Conservation (phyloP, 2,888 invertebrate genomes). For the Mythimna lalbum region DNA sequence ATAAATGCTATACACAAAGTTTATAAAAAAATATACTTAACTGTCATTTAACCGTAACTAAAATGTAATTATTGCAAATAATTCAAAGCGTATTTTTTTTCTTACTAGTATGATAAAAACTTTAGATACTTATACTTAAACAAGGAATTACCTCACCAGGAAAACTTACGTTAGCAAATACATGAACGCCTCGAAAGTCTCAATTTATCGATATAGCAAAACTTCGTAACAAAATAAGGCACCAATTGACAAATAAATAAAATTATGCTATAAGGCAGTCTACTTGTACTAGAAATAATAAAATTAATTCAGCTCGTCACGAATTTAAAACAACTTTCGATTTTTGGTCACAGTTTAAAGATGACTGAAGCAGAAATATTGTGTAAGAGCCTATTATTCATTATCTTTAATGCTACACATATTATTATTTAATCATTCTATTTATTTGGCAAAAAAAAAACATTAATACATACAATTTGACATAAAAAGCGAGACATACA, state of each 20-base stretch:
- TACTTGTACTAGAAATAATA: background rate
- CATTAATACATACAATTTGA: too few relatives aligned
- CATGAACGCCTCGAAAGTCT: background rate
- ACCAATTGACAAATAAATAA: slow-evolving; percentile 9
- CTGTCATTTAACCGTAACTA: background rate
- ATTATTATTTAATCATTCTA: too few relatives aligned
- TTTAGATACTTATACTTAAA: background rate
- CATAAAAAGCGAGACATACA: too few relatives aligned
- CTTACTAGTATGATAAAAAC: too few relatives aligned
- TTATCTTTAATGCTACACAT: background rate
- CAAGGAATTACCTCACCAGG: background rate
- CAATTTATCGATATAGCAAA: background rate
- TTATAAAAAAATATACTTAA: slow-evolving; percentile 15
- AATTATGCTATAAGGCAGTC: background rate
- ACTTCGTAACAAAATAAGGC: slow-evolving; percentile 14
- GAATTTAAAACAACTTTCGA: background rate
- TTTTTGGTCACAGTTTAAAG: too few relatives aligned
- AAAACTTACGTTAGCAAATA: background rate
- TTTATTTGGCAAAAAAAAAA: too few relatives aligned
- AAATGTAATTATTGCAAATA: slow-evolving; percentile 31
- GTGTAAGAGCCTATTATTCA: background rate
- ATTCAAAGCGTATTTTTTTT: background rate
- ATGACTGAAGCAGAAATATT: too few relatives aligned
- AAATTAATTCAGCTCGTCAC: background rate
- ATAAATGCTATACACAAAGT: slow-evolving; percentile 23